These are phyloP conservation scores for Neofelis nebulosa DNA, from an alignment of 2,113 vertebrate species.

Conservation along the genomic window DNA sequence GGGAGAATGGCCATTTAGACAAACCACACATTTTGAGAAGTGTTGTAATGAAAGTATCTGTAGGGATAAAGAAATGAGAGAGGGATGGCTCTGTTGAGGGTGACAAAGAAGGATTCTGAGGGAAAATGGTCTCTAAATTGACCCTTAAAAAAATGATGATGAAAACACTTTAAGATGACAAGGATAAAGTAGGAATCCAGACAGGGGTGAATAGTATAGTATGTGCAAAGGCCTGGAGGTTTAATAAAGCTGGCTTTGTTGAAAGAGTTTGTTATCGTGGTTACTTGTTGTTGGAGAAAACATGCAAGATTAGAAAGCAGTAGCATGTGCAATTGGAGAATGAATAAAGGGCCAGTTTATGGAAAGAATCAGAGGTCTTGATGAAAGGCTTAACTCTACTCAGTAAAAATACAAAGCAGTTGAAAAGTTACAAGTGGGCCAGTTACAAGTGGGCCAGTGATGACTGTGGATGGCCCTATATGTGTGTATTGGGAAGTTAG, in stretches of 20 bases:
- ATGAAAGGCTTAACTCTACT: background rate
- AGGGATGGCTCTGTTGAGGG: background rate
- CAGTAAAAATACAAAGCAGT: background rate
- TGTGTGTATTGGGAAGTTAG: background rate
- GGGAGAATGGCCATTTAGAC: fast-evolving
- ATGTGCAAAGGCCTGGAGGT: background rate
- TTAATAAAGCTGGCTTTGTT: background rate
- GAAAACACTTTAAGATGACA: background rate
- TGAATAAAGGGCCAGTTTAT: background rate
- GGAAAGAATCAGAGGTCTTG: background rate
- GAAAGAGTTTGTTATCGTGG: background rate
- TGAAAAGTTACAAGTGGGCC: background rate
- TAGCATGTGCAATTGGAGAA: background rate
- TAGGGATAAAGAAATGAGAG: background rate
- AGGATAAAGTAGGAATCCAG: background rate
- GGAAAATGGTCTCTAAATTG: background rate
- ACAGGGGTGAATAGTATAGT: background rate
- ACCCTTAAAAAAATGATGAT: background rate
- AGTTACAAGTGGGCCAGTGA: background rate
- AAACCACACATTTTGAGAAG: background rate
- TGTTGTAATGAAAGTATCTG: background rate
- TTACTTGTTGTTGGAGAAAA: background rate
- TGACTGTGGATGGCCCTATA: background rate
- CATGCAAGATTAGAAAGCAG: background rate
- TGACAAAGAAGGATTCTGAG: background rate